Evolutionary conservation across 1,140 invertebrate species (phyloP).

Genomic region (Atta colombica): DNA sequence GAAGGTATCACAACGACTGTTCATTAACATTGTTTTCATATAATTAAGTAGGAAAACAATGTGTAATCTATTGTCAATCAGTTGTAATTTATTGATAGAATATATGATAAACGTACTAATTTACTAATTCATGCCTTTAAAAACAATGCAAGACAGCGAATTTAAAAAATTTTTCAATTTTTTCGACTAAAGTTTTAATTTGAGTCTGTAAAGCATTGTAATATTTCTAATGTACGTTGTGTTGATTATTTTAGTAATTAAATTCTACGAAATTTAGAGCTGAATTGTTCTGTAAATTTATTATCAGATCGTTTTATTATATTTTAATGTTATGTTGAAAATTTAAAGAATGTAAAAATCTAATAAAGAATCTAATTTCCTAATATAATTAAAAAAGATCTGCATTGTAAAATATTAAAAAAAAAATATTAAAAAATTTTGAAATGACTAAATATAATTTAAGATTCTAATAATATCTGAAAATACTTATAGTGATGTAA

Average conservation of each 20-base stretch:
- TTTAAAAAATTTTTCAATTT: conserved; percentile 9
- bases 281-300: conserved; percentile 4
- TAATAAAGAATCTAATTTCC: neutral
- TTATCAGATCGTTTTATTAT: neutral
- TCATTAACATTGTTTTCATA: conserved; percentile 74
- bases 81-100: conserved; percentile 57
- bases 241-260: conserved; percentile 36
- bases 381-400: neutral
- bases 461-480: neutral
- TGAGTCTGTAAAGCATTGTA: neutral
- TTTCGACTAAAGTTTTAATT: conserved; percentile 22
- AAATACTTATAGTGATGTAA: neutral
- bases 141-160: neutral
- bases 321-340: neutral
- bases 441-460: neutral
- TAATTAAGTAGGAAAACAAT: conserved; percentile 68
- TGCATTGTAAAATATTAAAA: neutral
- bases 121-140: neutral
- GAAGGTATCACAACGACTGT: conserved; percentile 20
- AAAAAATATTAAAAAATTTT: neutral
- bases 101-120: neutral
- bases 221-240: conserved; percentile 7
- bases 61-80: no score
- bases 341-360: neutral
- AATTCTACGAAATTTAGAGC: neutral